Percentiles rank a stretch among this genome's conserved stretches.
Evolutionary conservation across 2,113 vertebrate species (phyloP).

Genomic region (Edolisoma coerulescens): DNA sequence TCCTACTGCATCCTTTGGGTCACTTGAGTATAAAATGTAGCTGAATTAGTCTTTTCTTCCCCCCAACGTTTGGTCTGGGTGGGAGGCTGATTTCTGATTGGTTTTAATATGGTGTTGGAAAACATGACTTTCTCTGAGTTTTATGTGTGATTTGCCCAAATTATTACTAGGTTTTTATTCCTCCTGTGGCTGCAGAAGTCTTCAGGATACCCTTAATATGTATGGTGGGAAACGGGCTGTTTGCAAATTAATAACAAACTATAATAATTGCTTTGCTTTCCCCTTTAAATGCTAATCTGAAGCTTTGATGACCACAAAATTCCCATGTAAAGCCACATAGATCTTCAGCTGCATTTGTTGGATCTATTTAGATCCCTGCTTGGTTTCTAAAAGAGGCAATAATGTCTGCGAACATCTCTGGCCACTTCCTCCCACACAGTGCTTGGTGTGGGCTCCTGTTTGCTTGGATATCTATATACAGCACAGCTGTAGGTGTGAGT

Average conservation of each 20-base stretch:
- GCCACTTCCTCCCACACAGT: conserved; percentile 8
- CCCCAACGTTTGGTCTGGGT: background rate
- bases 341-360: conserved; percentile 6
- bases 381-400: conserved; percentile 29
- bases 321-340: background rate
- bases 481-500: conserved; percentile 35
- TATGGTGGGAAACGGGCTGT: background rate
- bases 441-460: conserved; percentile 6
- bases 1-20: background rate
- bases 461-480: conserved; percentile 30
- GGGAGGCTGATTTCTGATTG: background rate
- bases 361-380: conserved; percentile 11
- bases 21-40: background rate
- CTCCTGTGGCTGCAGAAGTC: background rate
- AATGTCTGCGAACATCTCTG: background rate
- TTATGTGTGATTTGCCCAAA: background rate
- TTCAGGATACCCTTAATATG: background rate
- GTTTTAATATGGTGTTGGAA: background rate
- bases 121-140: background rate
- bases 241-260: conserved; percentile 4
- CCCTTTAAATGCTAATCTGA: background rate
- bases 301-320: background rate
- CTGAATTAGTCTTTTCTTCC: background rate
- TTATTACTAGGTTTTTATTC: background rate
- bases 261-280: background rate